A percentile compares a stretch with the other conserved stretches of the same genome.
phyloP scores from a whole-genome alignment of 2,113 vertebrate genomes.

The Coryphaenoides rupestris region DNA sequence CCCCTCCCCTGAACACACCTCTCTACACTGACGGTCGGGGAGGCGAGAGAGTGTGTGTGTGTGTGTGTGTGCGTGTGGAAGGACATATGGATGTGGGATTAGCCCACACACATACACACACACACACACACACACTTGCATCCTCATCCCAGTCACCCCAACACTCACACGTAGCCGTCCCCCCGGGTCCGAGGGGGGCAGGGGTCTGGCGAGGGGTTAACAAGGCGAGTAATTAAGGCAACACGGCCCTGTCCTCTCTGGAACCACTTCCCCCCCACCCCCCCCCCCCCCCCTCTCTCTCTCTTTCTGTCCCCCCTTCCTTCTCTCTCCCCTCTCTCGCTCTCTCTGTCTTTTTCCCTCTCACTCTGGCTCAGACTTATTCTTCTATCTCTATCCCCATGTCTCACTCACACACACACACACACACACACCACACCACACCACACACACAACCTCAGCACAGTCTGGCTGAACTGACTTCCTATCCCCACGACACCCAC shows the following conservation, averaged over 20 bases:
- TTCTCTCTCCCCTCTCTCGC: slow-evolving; percentile 16
- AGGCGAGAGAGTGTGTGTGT: too few species aligned
- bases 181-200: too few species aligned
- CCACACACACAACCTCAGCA: not conserved
- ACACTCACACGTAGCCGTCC: too few species aligned
- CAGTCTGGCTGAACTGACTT: not conserved
- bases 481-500: not conserved
- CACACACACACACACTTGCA: slow-evolving; percentile 11
- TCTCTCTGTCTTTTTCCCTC: not conserved
- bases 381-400: not conserved
- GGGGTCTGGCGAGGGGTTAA: slow-evolving; percentile 57
- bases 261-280: too few species aligned
- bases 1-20: too few species aligned
- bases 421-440: not conserved
- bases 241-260: too few species aligned
- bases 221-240: slow-evolving; percentile 63
- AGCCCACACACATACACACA: too few species aligned
- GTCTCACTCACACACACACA: not conserved
- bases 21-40: too few species aligned
- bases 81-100: too few species aligned
- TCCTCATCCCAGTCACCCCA: slow-evolving; percentile 39
- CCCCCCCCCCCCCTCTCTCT: too few species aligned
- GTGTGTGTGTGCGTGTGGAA: too few species aligned
- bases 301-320: slow-evolving; percentile 54
- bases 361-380: slow-evolving; percentile 46